phyloP scores from a whole-genome alignment of 2,113 vertebrate species.

The Salvator merianae region DNA sequence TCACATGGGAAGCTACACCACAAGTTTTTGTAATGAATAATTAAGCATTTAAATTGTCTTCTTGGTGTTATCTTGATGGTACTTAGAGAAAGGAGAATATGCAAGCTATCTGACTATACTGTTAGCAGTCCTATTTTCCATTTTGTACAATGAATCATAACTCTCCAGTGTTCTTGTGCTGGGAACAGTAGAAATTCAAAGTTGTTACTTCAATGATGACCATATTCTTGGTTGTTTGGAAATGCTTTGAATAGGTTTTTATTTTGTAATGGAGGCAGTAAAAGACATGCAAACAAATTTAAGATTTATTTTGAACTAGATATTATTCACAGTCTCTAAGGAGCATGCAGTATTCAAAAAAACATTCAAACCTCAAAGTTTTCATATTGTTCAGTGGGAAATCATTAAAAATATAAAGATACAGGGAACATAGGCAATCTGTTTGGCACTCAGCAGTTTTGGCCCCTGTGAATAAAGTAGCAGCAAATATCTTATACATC shows the following conservation, averaged over 20 bases:
- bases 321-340: not conserved
- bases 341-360: not conserved
- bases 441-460: not conserved
- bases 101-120: not conserved
- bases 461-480: not conserved
- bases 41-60: constrained; percentile 3
- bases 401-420: constrained; percentile 1
- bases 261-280: not conserved
- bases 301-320: constrained; percentile 10
- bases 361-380: not conserved
- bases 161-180: not conserved
- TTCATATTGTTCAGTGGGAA: constrained; percentile 4
- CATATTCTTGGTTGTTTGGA: not conserved
- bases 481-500: not conserved
- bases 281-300: not conserved
- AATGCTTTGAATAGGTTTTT: constrained; percentile 1
- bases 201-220: not conserved
- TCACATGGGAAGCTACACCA: not conserved
- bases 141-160: constrained; percentile 6
- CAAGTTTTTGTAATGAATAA: constrained; percentile 2
- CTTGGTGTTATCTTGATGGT: not conserved
- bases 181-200: not conserved
- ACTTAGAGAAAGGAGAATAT: not conserved
- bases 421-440: not conserved
- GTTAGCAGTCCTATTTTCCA: not conserved